Base-by-base conservation (phyloP, 2,113 vertebrate genomes). In the Isichthys henryi region DNA sequence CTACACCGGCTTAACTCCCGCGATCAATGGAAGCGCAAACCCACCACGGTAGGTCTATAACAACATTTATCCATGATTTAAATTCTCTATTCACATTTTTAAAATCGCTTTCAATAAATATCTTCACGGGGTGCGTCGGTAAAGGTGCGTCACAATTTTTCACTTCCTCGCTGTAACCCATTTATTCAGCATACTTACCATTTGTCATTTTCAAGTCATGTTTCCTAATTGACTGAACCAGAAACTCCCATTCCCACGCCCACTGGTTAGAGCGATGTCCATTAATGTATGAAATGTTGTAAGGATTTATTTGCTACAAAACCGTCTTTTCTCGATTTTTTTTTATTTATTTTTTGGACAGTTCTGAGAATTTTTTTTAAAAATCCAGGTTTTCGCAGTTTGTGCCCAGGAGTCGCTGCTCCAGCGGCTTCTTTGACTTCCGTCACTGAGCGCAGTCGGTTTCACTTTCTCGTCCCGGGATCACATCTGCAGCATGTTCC, bases 181-280 rank as follows among this genome's bases (percentile, higher is more conserved):
- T 66, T 88, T 88, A 66, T 62, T 58, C 52, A 39, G 45, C 82
- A 35, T 87, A 92, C 93, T 93, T 90, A 93, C 93, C 93, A 93
- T 93, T 89, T 88, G 91, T 93, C 93, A 93, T 93, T 92, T 93
- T 91, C 91, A n/a, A 62, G 88, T 91, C 92, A 93, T 91, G 56
- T 83, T 93, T 90, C 88, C 90, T 66, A 83, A 86, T 89, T 85
- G 89, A 89, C 89, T 87, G 91, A 92, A 91, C 89, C 66, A 83
- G 91, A 90, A 88, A 86, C 88, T 88, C 89, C 91, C 70, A 86
- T 90, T 77, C 89, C 85, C 82, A 45, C 27, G 43, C 82, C 87
- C 87, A 88, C 87, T 9, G 85, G 56, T 9, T n/a, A 53, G 46
- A 80, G 9, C 49, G 39, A 52, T 74, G 62, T 88, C 45, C 48